Base-by-base conservation (phyloP, 2,797 vertebrate species). In the Balearica regulorum region DNA sequence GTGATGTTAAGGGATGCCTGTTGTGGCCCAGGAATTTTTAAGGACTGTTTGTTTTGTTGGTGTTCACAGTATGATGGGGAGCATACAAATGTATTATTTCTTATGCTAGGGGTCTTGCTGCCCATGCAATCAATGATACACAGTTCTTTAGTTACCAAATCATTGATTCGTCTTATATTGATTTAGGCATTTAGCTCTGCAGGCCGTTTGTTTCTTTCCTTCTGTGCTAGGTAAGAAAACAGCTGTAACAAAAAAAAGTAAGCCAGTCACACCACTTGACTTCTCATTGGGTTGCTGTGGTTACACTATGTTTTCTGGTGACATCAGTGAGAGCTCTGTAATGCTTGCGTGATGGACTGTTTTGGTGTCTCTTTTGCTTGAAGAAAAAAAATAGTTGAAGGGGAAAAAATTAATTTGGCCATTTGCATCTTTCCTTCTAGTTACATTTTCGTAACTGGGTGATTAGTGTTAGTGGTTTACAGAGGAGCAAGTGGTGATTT, bases 381-480 rank as follows among this genome's bases (percentile, higher is more conserved):
- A 94, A 89, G 55, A 64, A 77, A 64, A 95, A 83, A 55, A 69
- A 71, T 37, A 94, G 55, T 31, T 28, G 12, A 77, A 73, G 70
- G 43, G 90, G 68, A 55, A 88, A 95, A 94, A 76, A 70, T 37
- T 79, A 66, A 87, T 82, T 93, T 94, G 48, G 16, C 62, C 33
- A 92, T 96, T 97, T 95, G 77, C 88, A 94, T 94, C 48, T 97
- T 97, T 92, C 95, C 78, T 91, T 89, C 46, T 84, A 53, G 58
- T 79, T 93, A 78, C 0, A 0, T 95, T 96, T 91, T 89, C 3
- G 0, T 73, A 83, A 89, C 43, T 49, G n/a, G 15, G 15, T 87
- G 69, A 75, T 83, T 46, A 80, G 21, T 62, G 22, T 77, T 81
- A 79, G 86, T 75, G 81, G 93, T 94, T 94, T 94, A 65, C 60